Evolutionary conservation across 2,797 vertebrate genomes (phyloP), one percentile per base, ranked within the genome.

Genomic region (Aplochiton taeniatus): DNA sequence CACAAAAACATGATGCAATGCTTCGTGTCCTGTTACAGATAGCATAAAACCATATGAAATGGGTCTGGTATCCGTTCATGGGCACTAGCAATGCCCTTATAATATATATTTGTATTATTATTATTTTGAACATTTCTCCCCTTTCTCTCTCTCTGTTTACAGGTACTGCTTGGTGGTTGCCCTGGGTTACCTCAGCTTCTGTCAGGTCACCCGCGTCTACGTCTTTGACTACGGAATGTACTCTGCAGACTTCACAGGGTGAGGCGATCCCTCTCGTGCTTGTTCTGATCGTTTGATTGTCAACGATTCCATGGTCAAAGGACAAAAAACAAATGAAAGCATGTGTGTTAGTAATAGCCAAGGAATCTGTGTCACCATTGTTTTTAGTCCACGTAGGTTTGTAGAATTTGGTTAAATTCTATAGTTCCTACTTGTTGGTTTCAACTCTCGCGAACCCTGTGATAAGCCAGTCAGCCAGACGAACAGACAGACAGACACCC

Each of bases 191-290:
- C 96, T 99, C 87, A 97, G 94, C 74, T 86, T 96, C 85, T 99
- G 98, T 91, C 96, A 99, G 91, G 90, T 99, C 87, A 97, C 96
- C 57, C 93, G 96, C 69, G 96, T 99, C 76, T 99, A 98, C 80
- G 95, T 99, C 83, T 99, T 98, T 76, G 98, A 99, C 87, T 99
- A 99, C 49, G 96, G 96, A 88, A 96, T 98, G 85, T 99, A 99
- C 89, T 99, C 98, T 47, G 95, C 98, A 79, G 98, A 99, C 84
- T 99, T 99, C 81, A 98, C 98, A 74, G 98, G 98, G 98, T 99
- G 94, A 95, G 95, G 48, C 14, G 12, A 31, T 31, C 19, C 12
- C 12, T 47, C 50, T 1, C 31, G 6, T 31, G 31, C 31, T 31
- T 31, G 2, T 31, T 31, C 31, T 31, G 31, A 31, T 3, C 31